phyloP scores from a whole-genome alignment of 2,113 vertebrate genomes.

The Hippocampus abdominalis region DNA sequence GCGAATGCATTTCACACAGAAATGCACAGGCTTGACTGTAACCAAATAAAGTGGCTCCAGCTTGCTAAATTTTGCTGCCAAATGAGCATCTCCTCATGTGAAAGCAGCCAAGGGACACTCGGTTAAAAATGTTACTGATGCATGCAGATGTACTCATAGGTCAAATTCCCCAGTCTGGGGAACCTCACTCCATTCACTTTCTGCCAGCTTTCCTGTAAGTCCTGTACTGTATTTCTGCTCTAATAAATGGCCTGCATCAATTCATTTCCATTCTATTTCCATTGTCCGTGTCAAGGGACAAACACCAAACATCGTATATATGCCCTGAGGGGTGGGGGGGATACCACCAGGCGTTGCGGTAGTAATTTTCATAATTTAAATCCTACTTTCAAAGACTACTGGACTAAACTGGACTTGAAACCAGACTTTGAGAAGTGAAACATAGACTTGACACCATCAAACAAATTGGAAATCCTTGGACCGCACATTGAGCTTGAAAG shows the following conservation, averaged over 20 bases:
- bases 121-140: background rate
- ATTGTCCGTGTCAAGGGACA: no score
- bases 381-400: background rate
- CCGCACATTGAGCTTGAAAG: background rate
- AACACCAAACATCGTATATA: no score
- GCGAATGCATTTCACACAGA: background rate
- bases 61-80: background rate
- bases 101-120: background rate
- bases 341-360: background rate
- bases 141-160: background rate
- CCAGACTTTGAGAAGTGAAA: background rate
- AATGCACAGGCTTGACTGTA: background rate
- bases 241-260: background rate
- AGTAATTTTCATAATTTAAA: background rate
- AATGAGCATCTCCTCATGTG: conserved; percentile 3
- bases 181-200: background rate
- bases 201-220: background rate
- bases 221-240: background rate
- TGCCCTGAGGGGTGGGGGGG: background rate
- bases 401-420: background rate
- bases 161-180: background rate
- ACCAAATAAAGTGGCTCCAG: background rate
- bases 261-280: background rate
- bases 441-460: background rate
- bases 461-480: background rate